phyloP scores from a whole-genome alignment of 2,797 vertebrate genomes.

The Corythornis leucogaster region DNA sequence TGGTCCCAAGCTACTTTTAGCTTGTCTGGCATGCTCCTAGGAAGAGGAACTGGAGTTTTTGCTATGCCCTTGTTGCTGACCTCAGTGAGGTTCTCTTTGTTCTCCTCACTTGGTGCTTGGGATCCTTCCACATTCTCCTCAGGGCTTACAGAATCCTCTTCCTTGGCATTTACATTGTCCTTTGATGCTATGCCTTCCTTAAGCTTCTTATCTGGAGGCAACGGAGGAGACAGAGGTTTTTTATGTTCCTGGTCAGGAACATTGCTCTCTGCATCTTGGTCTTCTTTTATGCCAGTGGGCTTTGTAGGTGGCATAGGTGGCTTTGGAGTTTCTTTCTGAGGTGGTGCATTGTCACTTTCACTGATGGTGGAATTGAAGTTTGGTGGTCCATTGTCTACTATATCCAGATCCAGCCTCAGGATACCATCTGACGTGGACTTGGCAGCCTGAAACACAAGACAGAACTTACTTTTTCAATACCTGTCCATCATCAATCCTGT shows the following conservation, averaged over 20 bases:
- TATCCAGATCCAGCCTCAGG: constrained; percentile 87
- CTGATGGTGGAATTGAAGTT: constrained; percentile 48
- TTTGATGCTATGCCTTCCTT: constrained; percentile 41
- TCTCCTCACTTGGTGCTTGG: constrained; percentile 26
- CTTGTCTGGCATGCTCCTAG: constrained; percentile 64
- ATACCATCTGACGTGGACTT: constrained; percentile 86
- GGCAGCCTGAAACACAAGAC: constrained; percentile 81
- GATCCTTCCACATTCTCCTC: constrained; percentile 14
- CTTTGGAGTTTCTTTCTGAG: constrained; percentile 68
- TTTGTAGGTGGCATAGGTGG: constrained; percentile 80
- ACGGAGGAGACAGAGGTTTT: constrained; percentile 61
- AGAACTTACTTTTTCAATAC: background rate
- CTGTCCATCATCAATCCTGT: background rate
- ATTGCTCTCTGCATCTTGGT: constrained; percentile 16
- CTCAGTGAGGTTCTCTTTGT: constrained; percentile 3
- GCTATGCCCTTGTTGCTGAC: constrained; percentile 12
- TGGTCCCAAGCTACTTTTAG: constrained; percentile 83
- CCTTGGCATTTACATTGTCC: constrained; percentile 4
- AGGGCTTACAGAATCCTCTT: constrained; percentile 1
- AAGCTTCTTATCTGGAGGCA: constrained; percentile 76
- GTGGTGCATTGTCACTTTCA: constrained; percentile 38
- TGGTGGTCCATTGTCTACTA: constrained; percentile 77
- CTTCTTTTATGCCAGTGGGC: constrained; percentile 59
- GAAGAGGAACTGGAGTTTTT: constrained; percentile 52
- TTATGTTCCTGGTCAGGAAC: constrained; percentile 36